Evolutionary conservation across 2,113 vertebrate genomes (phyloP).

Genomic region (Dendrocopos noguchii): DNA sequence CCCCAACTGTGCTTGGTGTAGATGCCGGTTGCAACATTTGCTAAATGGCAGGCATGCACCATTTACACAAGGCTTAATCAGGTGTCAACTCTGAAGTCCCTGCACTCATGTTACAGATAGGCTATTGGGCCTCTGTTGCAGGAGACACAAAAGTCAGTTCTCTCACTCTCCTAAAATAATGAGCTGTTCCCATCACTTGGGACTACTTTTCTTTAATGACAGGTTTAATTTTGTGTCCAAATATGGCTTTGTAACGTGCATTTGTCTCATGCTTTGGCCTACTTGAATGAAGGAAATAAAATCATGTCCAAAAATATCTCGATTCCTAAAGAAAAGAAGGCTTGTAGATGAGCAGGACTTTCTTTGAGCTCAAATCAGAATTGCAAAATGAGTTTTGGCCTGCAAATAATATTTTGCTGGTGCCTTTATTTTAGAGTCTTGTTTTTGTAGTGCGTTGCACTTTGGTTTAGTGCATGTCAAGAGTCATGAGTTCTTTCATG

Average conservation of each 20-base stretch:
- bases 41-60: neutral
- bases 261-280: conserved; percentile 31
- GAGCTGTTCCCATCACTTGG: neutral
- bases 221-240: neutral
- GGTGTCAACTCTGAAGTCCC: neutral
- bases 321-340: conserved; percentile 6
- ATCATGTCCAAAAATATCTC: neutral
- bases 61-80: neutral
- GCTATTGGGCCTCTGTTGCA: neutral
- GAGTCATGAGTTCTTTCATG: neutral
- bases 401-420: neutral
- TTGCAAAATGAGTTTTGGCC: neutral
- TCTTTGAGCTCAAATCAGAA: neutral
- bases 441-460: neutral
- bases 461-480: neutral
- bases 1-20: neutral
- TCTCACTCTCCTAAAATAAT: neutral
- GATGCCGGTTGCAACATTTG: neutral
- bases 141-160: neutral
- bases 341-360: neutral
- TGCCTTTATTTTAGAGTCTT: conserved; percentile 1
- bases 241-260: neutral
- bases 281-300: conserved; percentile 24
- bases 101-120: neutral
- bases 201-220: neutral